Evolutionary conservation across 2,888 invertebrate species (phyloP), one percentile per base, ranked within the genome.

Genomic region (Apotomis betuletana): DNA sequence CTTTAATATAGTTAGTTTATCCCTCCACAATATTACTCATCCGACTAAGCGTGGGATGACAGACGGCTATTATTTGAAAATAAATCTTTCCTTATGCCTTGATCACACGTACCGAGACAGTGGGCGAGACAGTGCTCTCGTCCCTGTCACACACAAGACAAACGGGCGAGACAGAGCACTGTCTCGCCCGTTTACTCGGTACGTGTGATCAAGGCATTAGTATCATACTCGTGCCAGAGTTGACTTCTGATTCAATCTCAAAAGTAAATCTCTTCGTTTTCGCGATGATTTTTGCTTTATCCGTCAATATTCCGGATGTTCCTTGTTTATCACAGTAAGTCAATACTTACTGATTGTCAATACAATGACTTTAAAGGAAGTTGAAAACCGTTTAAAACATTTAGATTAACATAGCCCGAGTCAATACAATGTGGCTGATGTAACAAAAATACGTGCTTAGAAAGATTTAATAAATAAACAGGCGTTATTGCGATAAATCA

Each of bases 401-500:
- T 27, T 27, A 2, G 27, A 44, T 44, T 55, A 4, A 3, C 44
- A 65, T 55, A 12, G 15, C 10, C 12, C 36, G 10, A 49, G 2
- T 61, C 49, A 54, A 64, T 8, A 52, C 71, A 63, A 46, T 68
- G 57, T 67, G 49, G 51, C 51, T 57, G 62, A 59, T 15, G 58
- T 68, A 58, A 71, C 64, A 15, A 61, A 65, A 65, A n/a, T 63
- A 72, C 72, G 72, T 72, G 67, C 10, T 38, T 59, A 59, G 63
- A 72, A 72, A 63, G 5, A 54, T 46, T 72, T 46, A 62, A 72
- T 68, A 63, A 59, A 58, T 59, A 63, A 46, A 63, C 52, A 63
- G 54, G 62, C 46, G 44, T 38, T 52, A 68, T 57, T 59, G 72
- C 67, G 59, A 68, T 80, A 81, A 82, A 82, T 85, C 80, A 81